Percentiles rank a stretch among this genome's conserved stretches.
Conservation (phyloP, 2,113 vertebrate species). For the Phalacrocorax pelagicus region DNA sequence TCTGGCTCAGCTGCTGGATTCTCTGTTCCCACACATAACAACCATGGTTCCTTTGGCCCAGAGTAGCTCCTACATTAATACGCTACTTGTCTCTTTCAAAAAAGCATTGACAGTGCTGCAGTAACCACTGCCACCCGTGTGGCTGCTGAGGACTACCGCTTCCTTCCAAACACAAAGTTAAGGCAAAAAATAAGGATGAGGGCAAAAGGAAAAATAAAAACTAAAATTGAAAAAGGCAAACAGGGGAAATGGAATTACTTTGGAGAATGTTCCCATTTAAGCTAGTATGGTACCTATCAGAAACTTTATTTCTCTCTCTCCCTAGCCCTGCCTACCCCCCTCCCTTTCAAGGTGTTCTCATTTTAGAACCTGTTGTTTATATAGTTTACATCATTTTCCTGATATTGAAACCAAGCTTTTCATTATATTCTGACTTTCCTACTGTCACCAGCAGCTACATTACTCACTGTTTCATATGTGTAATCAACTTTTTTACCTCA, state of each 20-base stretch:
- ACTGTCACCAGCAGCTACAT: background rate
- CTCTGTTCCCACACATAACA: background rate
- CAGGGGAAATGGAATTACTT: background rate
- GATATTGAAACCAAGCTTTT: background rate
- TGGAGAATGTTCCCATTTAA: background rate
- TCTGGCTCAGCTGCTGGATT: background rate
- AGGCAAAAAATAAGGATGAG: background rate
- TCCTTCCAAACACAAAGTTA: background rate
- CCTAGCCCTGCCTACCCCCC: background rate
- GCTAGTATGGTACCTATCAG: background rate
- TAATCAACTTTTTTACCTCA: background rate
- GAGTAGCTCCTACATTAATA: background rate
- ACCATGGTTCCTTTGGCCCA: background rate
- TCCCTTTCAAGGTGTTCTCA: background rate
- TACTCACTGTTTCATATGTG: background rate
- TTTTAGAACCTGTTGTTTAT: background rate
- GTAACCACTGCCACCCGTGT: background rate
- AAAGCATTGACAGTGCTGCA: background rate
- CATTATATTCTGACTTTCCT: background rate
- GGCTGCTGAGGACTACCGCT: background rate
- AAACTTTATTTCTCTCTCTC: background rate
- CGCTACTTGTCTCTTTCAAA: background rate
- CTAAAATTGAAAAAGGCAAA: background rate
- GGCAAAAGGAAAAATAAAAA: background rate
- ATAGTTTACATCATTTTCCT: background rate